These are phyloP conservation scores for Drosophila yooni DNA, from an alignment of 2,888 invertebrate genomes.

Conservation along the genomic window DNA sequence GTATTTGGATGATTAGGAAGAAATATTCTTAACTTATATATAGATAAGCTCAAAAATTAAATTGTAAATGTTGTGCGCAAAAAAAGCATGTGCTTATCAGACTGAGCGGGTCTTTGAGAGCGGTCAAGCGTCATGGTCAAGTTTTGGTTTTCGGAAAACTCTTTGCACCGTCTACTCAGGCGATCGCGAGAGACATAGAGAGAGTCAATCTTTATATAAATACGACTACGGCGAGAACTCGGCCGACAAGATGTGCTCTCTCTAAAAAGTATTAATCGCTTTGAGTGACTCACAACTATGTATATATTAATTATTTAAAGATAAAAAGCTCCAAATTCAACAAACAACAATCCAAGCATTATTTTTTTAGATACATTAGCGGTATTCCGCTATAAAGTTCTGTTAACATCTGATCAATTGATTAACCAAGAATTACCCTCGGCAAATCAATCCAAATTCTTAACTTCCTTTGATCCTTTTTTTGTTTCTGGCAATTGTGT, in stretches of 20 bases:
- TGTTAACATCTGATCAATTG: constrained; percentile 21
- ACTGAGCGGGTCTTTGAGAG: constrained; percentile 58
- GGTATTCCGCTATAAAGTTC: neutral
- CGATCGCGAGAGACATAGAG: constrained; percentile 8
- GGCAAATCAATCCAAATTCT: constrained; percentile 14
- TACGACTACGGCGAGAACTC: neutral
- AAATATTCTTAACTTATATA: too few species aligned
- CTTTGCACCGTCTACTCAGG: constrained; percentile 26
- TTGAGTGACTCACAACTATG: neutral
- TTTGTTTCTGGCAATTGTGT: constrained; percentile 50
- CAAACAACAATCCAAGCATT: neutral
- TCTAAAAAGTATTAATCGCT: constrained; percentile 1
- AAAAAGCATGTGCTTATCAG: constrained; percentile 37
- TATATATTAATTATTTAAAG: constrained; percentile 47
- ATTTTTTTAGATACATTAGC: neutral
- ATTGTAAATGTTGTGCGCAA: neutral
- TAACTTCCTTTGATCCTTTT: constrained; percentile 13
- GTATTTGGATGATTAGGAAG: too few species aligned
- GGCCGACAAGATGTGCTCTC: constrained; percentile 31
- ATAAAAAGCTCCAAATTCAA: constrained; percentile 30
- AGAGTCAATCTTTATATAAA: constrained; percentile 36
- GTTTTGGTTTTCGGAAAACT: constrained; percentile 18
- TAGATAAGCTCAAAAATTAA: neutral
- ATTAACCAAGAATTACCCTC: constrained; percentile 21
- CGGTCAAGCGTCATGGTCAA: constrained; percentile 32